Base-by-base conservation (phyloP, 2,797 vertebrate species). In the Cephalopachus bancanus region DNA sequence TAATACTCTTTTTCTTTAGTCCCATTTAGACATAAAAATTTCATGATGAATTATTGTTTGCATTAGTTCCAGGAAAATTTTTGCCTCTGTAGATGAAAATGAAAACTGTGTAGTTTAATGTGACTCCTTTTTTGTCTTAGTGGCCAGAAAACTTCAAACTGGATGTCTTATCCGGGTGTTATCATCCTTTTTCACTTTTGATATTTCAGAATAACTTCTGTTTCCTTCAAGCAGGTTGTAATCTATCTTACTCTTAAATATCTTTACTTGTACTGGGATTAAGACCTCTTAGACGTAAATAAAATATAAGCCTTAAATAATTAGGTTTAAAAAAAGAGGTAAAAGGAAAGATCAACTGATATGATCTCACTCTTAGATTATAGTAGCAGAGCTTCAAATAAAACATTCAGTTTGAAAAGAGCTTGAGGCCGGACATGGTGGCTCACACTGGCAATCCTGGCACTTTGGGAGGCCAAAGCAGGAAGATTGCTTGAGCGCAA, bases 81-180 rank as follows among this genome's bases (percentile, higher is more conserved):
- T 91, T 91, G 60, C 64, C 17, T 74, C 78, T 91, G 1, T 71
- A 94, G 14, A n/a, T 95, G 33, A 95, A 98, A 95, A 71, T 94
- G 69, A 91, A 81, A 97, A 55, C 51, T 91, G n/a, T 89, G 28
- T 95, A 87, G 81, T 95, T 95, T 95, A 94, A 57, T 53, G 2
- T 89, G 37, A 79, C 96, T 96, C 33, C 30, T 90, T 87, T 81
- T 85, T 81, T 94, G 53, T 55, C 64, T 89, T 64, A 71, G 7
- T 92, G 96, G 37, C 71, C 78, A 94, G 64, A 94, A 92, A 91
- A 51, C 44, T 88, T 53, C 78, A 19, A 89, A 55, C n/a, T 89
- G 49, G 94, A 59, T 91, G 59, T 94, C 79, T 96, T 95, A 93
- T 33, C 55, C 60, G 78, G 49, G 60, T 85, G 28, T 88, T 95